phyloP scores from a whole-genome alignment of 2,113 vertebrate species.

The Gymnobelideus leadbeateri region DNA sequence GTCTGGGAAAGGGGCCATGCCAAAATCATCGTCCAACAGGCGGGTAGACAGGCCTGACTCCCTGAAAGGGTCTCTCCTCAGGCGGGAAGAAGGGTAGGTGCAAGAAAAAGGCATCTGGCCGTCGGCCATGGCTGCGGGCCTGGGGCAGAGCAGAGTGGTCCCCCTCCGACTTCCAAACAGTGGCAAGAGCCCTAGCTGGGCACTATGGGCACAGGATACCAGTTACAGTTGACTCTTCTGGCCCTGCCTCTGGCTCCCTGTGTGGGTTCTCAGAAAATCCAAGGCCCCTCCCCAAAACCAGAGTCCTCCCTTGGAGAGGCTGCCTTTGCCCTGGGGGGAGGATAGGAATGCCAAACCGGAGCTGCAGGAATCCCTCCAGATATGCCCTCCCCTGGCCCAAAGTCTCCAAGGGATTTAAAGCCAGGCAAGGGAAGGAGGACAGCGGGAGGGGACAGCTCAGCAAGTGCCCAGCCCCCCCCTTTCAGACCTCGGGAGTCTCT shows the following conservation, averaged over 20 bases:
- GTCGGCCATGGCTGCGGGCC: slow-evolving; percentile 90
- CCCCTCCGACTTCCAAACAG: slow-evolving; percentile 64
- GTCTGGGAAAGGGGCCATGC: slow-evolving; percentile 92
- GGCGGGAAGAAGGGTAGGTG: slow-evolving; percentile 86
- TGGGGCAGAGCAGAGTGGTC: slow-evolving; percentile 46
- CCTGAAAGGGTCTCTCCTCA: slow-evolving; percentile 93
- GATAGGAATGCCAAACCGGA: slow-evolving; percentile 24
- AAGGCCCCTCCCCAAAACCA: slow-evolving; percentile 34
- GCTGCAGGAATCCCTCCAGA: neutral
- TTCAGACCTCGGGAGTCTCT: slow-evolving; percentile 26
- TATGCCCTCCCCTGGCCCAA: slow-evolving; percentile 51
- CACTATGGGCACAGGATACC: neutral
- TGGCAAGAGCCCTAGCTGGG: neutral
- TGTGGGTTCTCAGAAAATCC: slow-evolving; percentile 10
- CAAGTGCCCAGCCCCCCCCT: neutral
- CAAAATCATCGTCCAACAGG: slow-evolving; percentile 96
- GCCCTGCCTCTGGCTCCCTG: slow-evolving; percentile 19
- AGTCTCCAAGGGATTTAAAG: slow-evolving; percentile 75
- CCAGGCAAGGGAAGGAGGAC: slow-evolving; percentile 50
- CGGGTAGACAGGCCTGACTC: slow-evolving; percentile 91
- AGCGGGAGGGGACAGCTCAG: neutral
- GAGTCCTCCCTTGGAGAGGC: slow-evolving; percentile 31
- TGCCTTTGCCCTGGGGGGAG: slow-evolving; percentile 1
- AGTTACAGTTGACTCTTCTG: slow-evolving; percentile 35
- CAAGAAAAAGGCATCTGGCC: slow-evolving; percentile 91